Evolutionary conservation across 2,888 invertebrate species (phyloP), one percentile per base, ranked within the genome.

Genomic region (Orthosia cruda): DNA sequence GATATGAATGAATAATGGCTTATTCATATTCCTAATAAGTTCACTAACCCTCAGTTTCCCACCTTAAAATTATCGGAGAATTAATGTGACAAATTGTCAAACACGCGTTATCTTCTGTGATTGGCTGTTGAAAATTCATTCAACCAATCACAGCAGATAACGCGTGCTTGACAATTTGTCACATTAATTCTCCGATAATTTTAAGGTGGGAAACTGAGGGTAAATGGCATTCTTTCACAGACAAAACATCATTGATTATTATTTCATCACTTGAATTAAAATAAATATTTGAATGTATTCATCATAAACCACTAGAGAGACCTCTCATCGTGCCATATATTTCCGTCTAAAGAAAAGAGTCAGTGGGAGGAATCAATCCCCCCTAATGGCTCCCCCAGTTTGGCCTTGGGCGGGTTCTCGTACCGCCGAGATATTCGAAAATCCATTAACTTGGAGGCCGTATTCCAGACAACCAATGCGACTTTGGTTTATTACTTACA

Each of bases 361-460:
- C 58, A 55, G 65, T 47, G 83, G 68, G 72, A 57, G 72, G 58
- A 16, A 66, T 66, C 63, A 62, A 57, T 62, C 59, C 58, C 65
- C 80, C 66, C 54, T 64, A 66, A 63, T 47, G 68, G 61, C 47
- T 66, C 80, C 73, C 72, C 64, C 65, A 23, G 62, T 58, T n/a
- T 47, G 73, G 50, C 73, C 81, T 81, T 79, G 79, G 20, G 26
- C 32, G 45, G 66, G 54, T 68, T 57, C 64, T 63, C 58, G 49
- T 61, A 61, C 52, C 58, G 74, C 64, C 57, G 59, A 84, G 52
- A 80, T 55, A 71, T 81, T 68, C 68, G 74, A 80, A 74, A 71
- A 68, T 80, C 74, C 81, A 84, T 80, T 80, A 68, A 62, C 61
- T 2, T 59, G 74, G 55, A 71, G 67, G 61, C 45, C 23, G 32